Percentiles rank a stretch among this genome's conserved stretches.
Evolutionary conservation across 2,888 invertebrate genomes (phyloP).

Genomic region (Lithodes maja): DNA sequence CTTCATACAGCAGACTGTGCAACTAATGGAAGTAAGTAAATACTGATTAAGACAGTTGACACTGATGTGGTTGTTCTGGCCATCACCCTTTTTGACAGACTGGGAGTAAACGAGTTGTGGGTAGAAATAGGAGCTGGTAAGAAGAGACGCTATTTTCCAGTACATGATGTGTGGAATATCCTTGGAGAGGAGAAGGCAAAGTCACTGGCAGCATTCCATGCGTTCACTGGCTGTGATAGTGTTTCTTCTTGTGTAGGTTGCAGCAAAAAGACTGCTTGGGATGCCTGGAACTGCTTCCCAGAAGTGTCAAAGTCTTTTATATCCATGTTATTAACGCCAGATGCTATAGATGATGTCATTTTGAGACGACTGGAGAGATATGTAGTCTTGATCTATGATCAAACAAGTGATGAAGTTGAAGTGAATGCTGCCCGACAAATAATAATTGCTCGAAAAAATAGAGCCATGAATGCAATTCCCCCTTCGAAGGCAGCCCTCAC

Average conservation of each 20-base stretch:
- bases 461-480: conserved; percentile 19
- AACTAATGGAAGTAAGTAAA: conserved; percentile 19
- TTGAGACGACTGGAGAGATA: conserved; percentile 18
- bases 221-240: neutral
- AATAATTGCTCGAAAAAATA: conserved; percentile 7
- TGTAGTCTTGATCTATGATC: conserved; percentile 8
- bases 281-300: neutral
- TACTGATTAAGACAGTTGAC: conserved; percentile 24
- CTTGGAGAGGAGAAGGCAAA: conserved; percentile 25
- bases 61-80: conserved; percentile 13
- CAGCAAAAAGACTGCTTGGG: neutral
- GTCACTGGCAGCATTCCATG: conserved; percentile 7
- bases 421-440: conserved; percentile 1
- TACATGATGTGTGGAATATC: neutral
- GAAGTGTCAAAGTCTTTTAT: neutral
- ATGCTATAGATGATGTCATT: conserved; percentile 9
- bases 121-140: conserved; percentile 20
- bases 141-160: conserved; percentile 8
- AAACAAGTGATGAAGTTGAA: conserved; percentile 18
- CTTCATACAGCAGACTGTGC: conserved; percentile 10
- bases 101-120: conserved; percentile 19
- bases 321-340: conserved; percentile 12
- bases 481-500: conserved; percentile 4
- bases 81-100: conserved; percentile 24
- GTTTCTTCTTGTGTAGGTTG: neutral